Evolutionary conservation across 2,888 invertebrate genomes (phyloP), one percentile per base, ranked within the genome.

Genomic region (Cryptocheilus praepositus): DNA sequence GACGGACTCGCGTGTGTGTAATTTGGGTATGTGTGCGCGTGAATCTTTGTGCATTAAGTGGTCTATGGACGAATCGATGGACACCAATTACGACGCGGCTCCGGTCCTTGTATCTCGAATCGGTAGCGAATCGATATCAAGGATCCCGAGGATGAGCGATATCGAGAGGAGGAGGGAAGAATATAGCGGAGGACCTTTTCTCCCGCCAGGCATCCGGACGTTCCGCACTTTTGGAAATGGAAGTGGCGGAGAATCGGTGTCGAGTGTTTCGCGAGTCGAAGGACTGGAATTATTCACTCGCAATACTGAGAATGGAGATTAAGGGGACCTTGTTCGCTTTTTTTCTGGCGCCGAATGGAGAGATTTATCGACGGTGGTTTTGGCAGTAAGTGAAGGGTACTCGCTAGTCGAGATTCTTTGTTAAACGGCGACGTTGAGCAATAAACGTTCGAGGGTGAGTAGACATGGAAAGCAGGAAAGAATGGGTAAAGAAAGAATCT

Each of bases 41-140:
- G 36, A 36, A 36, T 36, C 36, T 36, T 36, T 36, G 36, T 36
- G 36, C 36, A 36, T 36, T 36, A 36, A 36, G 36, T 36, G 36
- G 36, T 36, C 36, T 36, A 11, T 11, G 36, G 36, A 36, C 36
- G 36, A 36, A 11, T 36, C 36, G 36, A 36, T 36, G 36, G 36
- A 36, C 36, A 36, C 36, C 36, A 36, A 36, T 36, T 36, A 36
- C 36, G 36, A 36, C 36, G 36, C 36, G 36, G 36, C 36, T 36
- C 36, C 19, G 61, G 55, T 21, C 55, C 15, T 45, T 28, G 62
- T 56, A 63, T 67, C 45, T 64, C 57, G 49, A 11, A 19, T 18
- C 19, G 49, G 16, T 49, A 11, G 36, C 36, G 36, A 7, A 11
- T 36, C 36, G 36, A 36, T 36, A 54, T 28, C 4, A 54, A 54